phyloP scores from a whole-genome alignment of 2,113 vertebrate genomes.

The Natator depressus region DNA sequence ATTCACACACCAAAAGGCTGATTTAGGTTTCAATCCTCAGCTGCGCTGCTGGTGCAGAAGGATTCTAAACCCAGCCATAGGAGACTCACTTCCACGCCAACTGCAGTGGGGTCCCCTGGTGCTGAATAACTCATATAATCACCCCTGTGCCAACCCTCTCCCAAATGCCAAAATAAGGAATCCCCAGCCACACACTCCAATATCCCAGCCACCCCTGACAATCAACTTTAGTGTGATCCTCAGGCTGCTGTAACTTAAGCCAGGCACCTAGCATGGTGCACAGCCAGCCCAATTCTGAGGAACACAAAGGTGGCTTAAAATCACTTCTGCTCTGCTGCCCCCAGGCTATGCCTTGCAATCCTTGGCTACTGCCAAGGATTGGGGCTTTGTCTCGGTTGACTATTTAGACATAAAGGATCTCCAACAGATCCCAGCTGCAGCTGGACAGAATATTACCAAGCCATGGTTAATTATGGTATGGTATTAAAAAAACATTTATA shows the following conservation, averaged over 20 bases:
- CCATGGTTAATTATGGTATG: background rate
- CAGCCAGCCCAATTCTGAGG: background rate
- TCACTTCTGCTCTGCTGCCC: background rate
- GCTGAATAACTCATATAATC: fast-evolving
- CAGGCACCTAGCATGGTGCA: background rate
- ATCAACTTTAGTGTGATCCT: background rate
- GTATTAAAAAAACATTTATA: background rate
- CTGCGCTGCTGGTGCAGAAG: background rate
- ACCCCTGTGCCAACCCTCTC: fast-evolving
- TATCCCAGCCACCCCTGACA: background rate
- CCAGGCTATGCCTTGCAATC: background rate
- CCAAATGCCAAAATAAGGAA: too few species aligned
- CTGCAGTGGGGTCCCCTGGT: fast-evolving
- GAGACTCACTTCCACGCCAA: background rate
- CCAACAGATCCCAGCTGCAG: background rate
- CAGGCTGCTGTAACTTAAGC: background rate
- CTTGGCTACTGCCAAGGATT: background rate
- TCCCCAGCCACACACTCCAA: background rate
- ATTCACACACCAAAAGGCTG: background rate
- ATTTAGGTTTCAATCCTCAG: background rate
- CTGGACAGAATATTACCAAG: background rate
- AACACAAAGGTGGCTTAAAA: background rate
- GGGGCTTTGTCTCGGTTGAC: background rate
- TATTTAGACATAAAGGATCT: fast-evolving
- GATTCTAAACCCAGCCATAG: background rate